Percentiles rank a stretch among this genome's conserved stretches.
Conservation (phyloP, 2,113 vertebrate genomes). For the Python bivittatus region DNA sequence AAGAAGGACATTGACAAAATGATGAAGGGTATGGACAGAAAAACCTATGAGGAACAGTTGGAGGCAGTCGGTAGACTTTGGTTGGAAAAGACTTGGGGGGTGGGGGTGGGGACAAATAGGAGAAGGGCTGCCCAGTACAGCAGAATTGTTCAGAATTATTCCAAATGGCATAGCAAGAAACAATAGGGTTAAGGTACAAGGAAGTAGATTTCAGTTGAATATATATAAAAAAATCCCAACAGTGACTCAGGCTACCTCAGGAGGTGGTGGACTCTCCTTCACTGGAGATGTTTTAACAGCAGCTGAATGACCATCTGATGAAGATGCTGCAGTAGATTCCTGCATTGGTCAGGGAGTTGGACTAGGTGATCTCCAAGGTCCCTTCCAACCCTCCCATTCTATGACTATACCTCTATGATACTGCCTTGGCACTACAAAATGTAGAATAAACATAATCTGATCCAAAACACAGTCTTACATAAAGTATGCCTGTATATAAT, state of each 20-base stretch:
- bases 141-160: too few relatives aligned
- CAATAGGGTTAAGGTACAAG: too few relatives aligned
- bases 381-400: not conserved
- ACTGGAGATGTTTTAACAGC: not conserved
- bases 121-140: too few relatives aligned
- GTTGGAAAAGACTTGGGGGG: too few relatives aligned
- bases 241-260: too few relatives aligned
- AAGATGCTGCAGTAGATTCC: not conserved
- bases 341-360: not conserved
- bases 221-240: too few relatives aligned
- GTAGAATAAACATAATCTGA: not conserved
- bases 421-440: not conserved
- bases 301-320: not conserved
- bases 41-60: too few relatives aligned
- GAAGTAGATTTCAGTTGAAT: too few relatives aligned
- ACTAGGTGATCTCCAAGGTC: too few relatives aligned
- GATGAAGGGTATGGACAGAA: not conserved
- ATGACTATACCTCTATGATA: not conserved
- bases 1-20: not conserved
- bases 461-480: not conserved
- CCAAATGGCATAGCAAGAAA: too few relatives aligned
- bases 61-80: too few relatives aligned
- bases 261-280: not conserved
- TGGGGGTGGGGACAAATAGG: too few relatives aligned
- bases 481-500: not conserved